A percentile compares a stretch with the other conserved stretches of the same genome.
Conservation (phyloP, 2,797 vertebrate genomes). For the Anguilla pacifica region DNA sequence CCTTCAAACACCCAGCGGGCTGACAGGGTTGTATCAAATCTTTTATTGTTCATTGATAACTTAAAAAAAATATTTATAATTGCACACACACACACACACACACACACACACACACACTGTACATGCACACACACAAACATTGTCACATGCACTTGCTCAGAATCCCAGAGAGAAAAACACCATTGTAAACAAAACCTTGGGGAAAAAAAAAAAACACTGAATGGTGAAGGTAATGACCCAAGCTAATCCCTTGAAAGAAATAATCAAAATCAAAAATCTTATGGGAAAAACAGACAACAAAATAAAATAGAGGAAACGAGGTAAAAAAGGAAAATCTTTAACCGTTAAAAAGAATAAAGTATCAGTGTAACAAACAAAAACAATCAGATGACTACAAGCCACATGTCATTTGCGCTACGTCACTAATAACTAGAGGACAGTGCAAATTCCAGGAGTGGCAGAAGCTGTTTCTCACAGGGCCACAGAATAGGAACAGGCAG, state of each 20-base stretch:
- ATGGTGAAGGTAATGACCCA: not conserved
- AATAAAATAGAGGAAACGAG: not conserved
- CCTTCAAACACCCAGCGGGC: not conserved
- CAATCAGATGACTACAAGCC: not conserved
- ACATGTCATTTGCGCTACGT: not conserved
- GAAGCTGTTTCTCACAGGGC: not conserved
- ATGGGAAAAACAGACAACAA: not conserved
- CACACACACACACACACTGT: not conserved
- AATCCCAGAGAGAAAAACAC: not conserved
- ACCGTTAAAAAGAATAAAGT: slow-evolving; percentile 3
- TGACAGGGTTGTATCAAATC: not conserved
- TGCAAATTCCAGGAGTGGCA: not conserved
- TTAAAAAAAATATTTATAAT: not conserved
- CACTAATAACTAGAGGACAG: not conserved
- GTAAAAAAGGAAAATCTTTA: not conserved
- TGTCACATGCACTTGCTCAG: not conserved
- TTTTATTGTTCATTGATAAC: not conserved
- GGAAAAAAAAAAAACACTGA: not conserved
- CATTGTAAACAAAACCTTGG: not conserved
- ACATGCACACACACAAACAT: not conserved
- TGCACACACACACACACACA: not conserved
- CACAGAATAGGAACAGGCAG: not conserved
- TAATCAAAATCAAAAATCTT: not conserved
- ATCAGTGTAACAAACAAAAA: not conserved
- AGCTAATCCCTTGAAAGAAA: not conserved